Conservation (phyloP, 2,797 vertebrate genomes). For the Amblyraja radiata region DNA sequence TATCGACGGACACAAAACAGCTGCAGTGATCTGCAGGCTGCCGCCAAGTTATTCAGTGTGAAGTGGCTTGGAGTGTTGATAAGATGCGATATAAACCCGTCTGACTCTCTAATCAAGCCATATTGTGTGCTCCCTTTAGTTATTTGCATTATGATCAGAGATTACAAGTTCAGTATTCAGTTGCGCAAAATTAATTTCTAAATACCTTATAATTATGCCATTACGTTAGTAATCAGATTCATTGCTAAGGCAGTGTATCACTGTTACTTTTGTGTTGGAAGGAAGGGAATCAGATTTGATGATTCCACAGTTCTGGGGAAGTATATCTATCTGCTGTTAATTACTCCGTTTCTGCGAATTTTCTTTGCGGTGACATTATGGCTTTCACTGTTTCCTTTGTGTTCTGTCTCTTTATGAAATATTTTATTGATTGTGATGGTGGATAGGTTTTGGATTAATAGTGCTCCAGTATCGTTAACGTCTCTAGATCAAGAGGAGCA, state of each 20-base stretch:
- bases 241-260: background rate
- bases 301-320: background rate
- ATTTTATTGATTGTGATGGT: background rate
- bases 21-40: background rate
- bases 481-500: background rate
- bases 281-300: constrained; percentile 10
- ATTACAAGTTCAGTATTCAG: constrained; percentile 11
- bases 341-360: background rate
- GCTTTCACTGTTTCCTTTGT: background rate
- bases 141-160: background rate
- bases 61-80: background rate
- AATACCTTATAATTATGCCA: constrained; percentile 23
- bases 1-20: background rate
- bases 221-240: constrained; percentile 32
- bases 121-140: background rate
- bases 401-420: background rate
- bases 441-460: background rate
- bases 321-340: background rate
- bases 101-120: constrained; percentile 27
- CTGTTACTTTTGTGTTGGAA: constrained; percentile 14
- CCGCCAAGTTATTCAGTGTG: background rate
- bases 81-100: constrained; percentile 22
- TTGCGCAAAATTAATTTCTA: constrained; percentile 33
- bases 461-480: background rate
- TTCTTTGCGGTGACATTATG: background rate